Base-by-base conservation (phyloP, 2,113 vertebrate species). In the Lethenteron reissneri region DNA sequence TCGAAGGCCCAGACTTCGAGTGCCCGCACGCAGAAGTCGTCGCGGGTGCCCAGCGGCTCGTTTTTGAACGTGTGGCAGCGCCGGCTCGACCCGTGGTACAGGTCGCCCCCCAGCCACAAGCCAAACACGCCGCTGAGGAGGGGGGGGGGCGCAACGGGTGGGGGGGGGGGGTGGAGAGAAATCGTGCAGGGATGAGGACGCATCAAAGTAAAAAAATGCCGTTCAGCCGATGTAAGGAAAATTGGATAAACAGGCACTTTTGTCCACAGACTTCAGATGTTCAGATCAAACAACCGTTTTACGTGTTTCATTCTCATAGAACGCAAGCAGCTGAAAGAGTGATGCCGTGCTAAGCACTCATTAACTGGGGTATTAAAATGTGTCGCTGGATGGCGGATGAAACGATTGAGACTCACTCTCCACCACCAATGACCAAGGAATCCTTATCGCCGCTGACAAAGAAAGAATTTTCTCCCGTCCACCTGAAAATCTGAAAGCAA, bases 391-490 rank as follows among this genome's bases (percentile, higher is more conserved):
- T 58, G 17, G 58, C 21, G 41, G 57, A 14, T 57, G 11, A 12
- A 58, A 58, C 11, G 56, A 9, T 12, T 56, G 17, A 19, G 57
- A 70, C 8, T 17, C 83, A 85, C 84, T 84, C 83, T 59, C 84
- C 84, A 72, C 84, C 84, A 12, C 84, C 84, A 70, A 86, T 78
- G 41, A 81, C 82, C 75, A 86, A 83, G 6, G 80, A 84, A 74
- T 86, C 84, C 73, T 84, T 73, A 77, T 84, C 81, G 74, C 84
- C 84, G 78, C 84, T 85, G 17, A 85, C 84, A 74, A 85, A 86
- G 74, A 85, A 86, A 13, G 83, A 83, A 76, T 86, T 86, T 62
- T 84, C 84, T 72, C 84, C 83, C 5, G 83, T 85, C 84, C 84
- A 86, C 17, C 70, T 78, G 75, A 85, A 86, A 74, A 81, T 80